Evolutionary conservation across 2,113 vertebrate species (phyloP).

Genomic region (Vanacampus margaritifer): DNA sequence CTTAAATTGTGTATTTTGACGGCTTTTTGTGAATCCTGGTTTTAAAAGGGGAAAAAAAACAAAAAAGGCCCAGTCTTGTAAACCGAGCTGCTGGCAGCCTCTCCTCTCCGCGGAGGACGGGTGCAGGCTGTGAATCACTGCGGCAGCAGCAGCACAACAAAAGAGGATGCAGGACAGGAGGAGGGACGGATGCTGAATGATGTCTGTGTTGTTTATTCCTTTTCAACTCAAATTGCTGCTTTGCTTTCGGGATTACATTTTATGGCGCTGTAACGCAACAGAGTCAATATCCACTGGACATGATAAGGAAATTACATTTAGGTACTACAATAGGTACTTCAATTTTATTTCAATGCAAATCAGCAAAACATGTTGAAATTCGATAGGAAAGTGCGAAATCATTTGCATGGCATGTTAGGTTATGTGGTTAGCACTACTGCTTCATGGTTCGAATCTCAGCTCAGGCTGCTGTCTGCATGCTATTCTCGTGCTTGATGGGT

Average conservation of each 20-base stretch:
- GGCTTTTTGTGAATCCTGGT: background rate
- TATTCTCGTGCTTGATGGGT: too few relatives aligned
- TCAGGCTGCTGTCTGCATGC: too few relatives aligned
- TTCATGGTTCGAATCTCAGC: too few relatives aligned
- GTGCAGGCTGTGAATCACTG: constrained; percentile 1
- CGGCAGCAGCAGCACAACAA: constrained; percentile 4
- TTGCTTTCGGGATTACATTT: background rate
- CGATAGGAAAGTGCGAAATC: too few relatives aligned
- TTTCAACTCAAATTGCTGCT: background rate
- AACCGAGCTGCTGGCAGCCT: background rate
- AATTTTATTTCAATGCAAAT: too few relatives aligned
- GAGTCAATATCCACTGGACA: background rate
- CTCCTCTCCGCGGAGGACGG: background rate
- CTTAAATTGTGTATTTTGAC: background rate
- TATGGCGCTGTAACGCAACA: background rate
- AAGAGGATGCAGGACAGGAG: background rate
- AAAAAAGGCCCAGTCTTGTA: background rate
- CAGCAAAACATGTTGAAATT: too few relatives aligned
- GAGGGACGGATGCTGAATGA: background rate
- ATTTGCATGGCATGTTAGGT: too few relatives aligned
- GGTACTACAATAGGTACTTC: too few relatives aligned
- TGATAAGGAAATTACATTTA: too few relatives aligned
- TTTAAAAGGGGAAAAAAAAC: background rate
- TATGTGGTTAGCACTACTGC: too few relatives aligned
- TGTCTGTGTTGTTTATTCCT: background rate